A percentile compares a stretch with the other conserved stretches of the same genome.
These are phyloP conservation scores for Anodontia alba DNA, from an alignment of 2,888 invertebrate genomes.

Conservation along the genomic window DNA sequence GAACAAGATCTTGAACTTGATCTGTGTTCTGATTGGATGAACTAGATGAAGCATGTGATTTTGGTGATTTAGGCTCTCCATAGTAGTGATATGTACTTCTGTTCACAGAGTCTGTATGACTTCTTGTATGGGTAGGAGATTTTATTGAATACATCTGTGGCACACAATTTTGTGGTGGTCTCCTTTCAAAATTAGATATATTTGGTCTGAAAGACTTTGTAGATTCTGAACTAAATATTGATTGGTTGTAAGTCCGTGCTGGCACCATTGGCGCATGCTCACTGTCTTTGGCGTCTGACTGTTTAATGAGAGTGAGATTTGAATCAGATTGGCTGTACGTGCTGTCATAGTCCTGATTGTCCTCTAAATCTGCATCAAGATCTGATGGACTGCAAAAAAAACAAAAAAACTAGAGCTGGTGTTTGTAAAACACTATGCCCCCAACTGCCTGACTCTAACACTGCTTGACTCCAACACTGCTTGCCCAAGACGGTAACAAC, in stretches of 20 bases:
- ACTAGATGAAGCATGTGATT: constrained; percentile 51
- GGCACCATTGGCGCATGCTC: constrained; percentile 38
- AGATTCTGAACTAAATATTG: constrained; percentile 49
- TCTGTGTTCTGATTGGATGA: constrained; percentile 48
- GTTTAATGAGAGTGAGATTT: constrained; percentile 80
- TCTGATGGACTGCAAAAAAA: constrained; percentile 86
- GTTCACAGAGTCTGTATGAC: background rate
- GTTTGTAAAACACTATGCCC: too few relatives aligned
- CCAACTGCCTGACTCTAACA: too few relatives aligned
- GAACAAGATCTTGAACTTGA: constrained; percentile 46
- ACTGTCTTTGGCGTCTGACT: constrained; percentile 71
- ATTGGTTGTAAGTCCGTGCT: constrained; percentile 42
- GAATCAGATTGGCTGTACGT: constrained; percentile 86
- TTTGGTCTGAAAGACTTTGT: constrained; percentile 59
- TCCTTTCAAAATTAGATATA: constrained; percentile 34
- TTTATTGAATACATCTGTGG: background rate
- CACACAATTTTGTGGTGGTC: background rate
- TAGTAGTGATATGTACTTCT: background rate
- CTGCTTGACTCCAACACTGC: too few relatives aligned
- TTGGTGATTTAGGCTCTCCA: constrained; percentile 47
- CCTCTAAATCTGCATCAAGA: constrained; percentile 88
- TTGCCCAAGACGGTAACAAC: too few relatives aligned
- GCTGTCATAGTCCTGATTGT: constrained; percentile 87
- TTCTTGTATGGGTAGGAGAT: background rate
- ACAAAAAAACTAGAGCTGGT: too few relatives aligned